A percentile compares a stretch with the other conserved stretches of the same genome.
phyloP scores from a whole-genome alignment of 2,797 vertebrate species.

The Phylloscopus collybita region DNA sequence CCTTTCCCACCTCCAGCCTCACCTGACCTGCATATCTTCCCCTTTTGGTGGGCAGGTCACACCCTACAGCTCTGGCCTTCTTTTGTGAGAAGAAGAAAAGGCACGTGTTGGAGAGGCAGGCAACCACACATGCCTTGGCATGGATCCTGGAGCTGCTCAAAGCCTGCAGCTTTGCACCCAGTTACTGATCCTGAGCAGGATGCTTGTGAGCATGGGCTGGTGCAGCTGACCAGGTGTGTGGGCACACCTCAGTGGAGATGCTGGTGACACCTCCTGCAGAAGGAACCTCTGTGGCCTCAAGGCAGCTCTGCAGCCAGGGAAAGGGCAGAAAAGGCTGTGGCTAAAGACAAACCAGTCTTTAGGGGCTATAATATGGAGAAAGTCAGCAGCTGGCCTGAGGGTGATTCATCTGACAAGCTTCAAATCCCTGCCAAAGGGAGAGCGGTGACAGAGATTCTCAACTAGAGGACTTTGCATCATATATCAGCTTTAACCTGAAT shows the following conservation, averaged over 20 bases:
- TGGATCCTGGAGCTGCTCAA: neutral
- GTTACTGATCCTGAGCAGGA: neutral
- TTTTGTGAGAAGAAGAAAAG: neutral
- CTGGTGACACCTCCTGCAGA: neutral
- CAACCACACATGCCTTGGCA: rapidly evolving
- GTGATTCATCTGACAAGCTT: neutral
- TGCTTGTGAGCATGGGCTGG: rapidly evolving
- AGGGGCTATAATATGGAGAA: neutral
- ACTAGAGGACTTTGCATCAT: neutral
- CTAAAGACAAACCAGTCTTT: neutral
- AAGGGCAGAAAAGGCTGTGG: neutral
- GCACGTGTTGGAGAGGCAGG: neutral
- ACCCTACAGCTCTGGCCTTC: neutral
- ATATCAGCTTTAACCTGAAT: rapidly evolving
- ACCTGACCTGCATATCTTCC: rapidly evolving
- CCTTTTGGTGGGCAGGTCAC: neutral
- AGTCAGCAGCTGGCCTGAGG: neutral
- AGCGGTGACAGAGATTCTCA: neutral
- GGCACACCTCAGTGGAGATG: no score
- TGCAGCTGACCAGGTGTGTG: neutral
- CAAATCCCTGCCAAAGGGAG: neutral
- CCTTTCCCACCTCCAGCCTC: neutral
- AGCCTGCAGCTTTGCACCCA: neutral
- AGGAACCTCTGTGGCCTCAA: rapidly evolving
- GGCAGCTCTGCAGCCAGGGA: neutral